Base-by-base conservation (phyloP, 64 coral and sea anemone species). In the Platygyra sinensis region DNA sequence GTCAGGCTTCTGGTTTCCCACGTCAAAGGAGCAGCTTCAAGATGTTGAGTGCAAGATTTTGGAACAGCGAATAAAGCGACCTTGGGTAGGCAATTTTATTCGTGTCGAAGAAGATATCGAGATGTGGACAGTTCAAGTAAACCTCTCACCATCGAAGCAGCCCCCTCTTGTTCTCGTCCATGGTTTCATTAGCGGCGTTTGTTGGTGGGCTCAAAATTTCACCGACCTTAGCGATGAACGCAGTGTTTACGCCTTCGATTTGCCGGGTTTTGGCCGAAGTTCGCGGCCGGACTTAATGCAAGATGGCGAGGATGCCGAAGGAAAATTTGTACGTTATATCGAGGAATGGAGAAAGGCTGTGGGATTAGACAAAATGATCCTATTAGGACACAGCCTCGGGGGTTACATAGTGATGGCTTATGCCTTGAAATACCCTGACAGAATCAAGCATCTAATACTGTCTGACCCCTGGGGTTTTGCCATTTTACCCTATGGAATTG, bases 391-490 rank as follows among this genome's bases (percentile, higher is more conserved):
- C 54, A 93, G 94, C 78, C 86, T 99, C 76, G 97, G 97, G 7
- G 97, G 97, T 0, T 99, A 99, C 80, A 75, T 99, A 74, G 91
- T 83, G 14, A 89, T 89, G 81, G 88, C 91, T 77, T 99, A 99
- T 74, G 93, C 91, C 62, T 72, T 99, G 52, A 76, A 89, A 42
- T 84, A 96, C 72, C 97, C 97, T 22, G 88, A 88, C 38, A 90
- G 91, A 94, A 86, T 99, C 72, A 50, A 90, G 54, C 97, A 94
- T 72, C 60, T 99, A n/a, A 89, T 95, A 38, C 61, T 96, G 10
- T 99, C 94, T 6, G 97, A 99, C 82, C 94, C 97, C 24, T 99
- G 97, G 97, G 97, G 97, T 14, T 99, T 99, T 88, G 91, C 97
- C 2, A 99, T 99, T 52, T 85, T 99, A 46, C 97, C 97, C 1